Conservation (phyloP, 1,140 invertebrate genomes). For the Glomeris maerens region DNA sequence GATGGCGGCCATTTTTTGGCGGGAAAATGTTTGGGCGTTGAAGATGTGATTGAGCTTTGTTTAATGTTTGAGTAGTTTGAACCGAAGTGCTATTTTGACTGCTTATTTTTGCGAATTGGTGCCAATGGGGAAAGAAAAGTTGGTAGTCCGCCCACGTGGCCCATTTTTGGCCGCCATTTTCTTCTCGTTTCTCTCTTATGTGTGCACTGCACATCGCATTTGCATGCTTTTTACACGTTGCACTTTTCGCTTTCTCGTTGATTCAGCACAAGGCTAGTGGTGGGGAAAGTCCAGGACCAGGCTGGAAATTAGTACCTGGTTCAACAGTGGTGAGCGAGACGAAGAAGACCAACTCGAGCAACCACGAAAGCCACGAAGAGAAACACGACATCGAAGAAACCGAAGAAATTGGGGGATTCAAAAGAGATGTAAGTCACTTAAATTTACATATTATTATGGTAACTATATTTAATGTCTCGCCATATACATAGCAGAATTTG, state of each 20-base stretch:
- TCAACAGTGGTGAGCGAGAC: background rate
- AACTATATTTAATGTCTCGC: too few species aligned
- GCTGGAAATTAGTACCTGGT: background rate
- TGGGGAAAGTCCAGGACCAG: background rate
- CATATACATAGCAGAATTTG: too few species aligned
- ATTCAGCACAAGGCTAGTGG: background rate
- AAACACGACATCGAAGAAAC: background rate
- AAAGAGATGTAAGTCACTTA: background rate
- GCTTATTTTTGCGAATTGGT: background rate
- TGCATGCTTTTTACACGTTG: background rate
- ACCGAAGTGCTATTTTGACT: background rate
- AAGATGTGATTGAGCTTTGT: too few species aligned
- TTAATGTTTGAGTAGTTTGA: too few species aligned
- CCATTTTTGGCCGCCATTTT: background rate
- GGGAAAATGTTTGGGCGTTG: too few species aligned
- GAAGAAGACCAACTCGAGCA: background rate
- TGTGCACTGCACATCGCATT: too few species aligned
- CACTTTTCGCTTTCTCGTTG: background rate
- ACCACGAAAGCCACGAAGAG: background rate
- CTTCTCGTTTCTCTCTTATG: background rate
- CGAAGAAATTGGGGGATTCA: slow-evolving; percentile 1
- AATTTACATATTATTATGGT: too few species aligned
- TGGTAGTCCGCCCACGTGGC: background rate
- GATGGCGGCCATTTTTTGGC: too few species aligned
- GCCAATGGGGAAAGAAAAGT: background rate